Evolutionary conservation across 2,113 vertebrate species (phyloP), one percentile per base, ranked within the genome.

Genomic region (Condylura cristata): DNA sequence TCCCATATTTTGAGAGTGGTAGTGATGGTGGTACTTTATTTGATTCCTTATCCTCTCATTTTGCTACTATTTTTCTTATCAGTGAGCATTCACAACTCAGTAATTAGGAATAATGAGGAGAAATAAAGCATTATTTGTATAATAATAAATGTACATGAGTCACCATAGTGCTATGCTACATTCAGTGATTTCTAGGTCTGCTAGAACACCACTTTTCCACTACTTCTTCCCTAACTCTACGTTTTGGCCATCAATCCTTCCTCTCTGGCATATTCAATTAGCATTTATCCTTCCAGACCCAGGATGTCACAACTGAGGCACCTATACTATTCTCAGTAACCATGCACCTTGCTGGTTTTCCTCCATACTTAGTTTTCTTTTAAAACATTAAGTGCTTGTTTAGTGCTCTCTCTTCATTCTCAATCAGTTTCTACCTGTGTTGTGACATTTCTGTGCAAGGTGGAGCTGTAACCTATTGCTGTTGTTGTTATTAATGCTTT

Each of bases 401-500:
- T 60, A 34, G 41, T 79, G 34, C 13, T 39, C 17, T 81, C 22
- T 12, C 41, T 93, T 86, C 18, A 34, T 88, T 81, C 44, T 34
- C 37, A 66, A 39, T 65, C 37, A 66, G 3, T 41, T 37, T 89
- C 30, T 2, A 7, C 26, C 11, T 71, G 28, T 17, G 93, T 65
- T 44, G 34, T 71, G 37, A 70, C 44, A 34, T 84, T 61, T 65
- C 53, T 51, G 14, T 44, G 5, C 14, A 51, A 22, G 34, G 63
- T 16, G 85, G 39, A 72, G 53, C 34, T 75, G 32, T 78, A 58
- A 56, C 18, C 44, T 74, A 24, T 44, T 80, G 89, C 79, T 82
- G 68, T 71, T 71, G n/a, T 88, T 63, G 37, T 95, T 39, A 56
- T 88, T 92, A 87, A 37, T 95, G 61, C 88, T 88, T 87, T 11